Evolutionary conservation across 2,113 vertebrate genomes (phyloP), one percentile per base, ranked within the genome.

Genomic region (Helogale parvula): DNA sequence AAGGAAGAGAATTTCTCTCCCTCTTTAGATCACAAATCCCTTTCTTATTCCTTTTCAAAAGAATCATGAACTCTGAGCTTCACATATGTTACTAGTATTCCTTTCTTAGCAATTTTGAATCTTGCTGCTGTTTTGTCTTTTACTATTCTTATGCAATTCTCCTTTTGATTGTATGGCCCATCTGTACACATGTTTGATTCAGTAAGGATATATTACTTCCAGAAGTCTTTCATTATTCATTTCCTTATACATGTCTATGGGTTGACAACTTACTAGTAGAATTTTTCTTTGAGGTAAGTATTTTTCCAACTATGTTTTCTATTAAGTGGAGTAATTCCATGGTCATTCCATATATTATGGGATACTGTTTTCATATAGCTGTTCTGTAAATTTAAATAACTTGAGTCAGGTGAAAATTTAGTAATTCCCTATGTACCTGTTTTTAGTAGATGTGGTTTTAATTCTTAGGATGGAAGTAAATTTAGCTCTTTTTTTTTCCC

Each of bases 21-120:
- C 1, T 68, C 5, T 84, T 5, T 65, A 82, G 84, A 90, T 80
- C 16, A 93, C 14, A 90, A 66, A 85, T 83, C 38, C 7, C 0
- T 66, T 96, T 88, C 66, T 92, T 4, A 94, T 66, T 35, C 8
- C 33, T 97, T 96, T 83, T 90, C n/a, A 66, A 97, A 96, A 87
- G 76, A 95, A 71, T 74, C 16, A n/a, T 45, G 57, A 45, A 41
- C 33, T 94, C 35, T 84, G 77, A 90, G 9, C 35, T 41, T 86
- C 2, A 60, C 0, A 10, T 8, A 45, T 93, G 79, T 45, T 63
- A 15, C 60, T 54, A 82, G 23, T 35, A 72, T 60, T 91, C 9
- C 54, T 41, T 54, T 68, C 21, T 72, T 68, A 68, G 72, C 47
- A 92, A 93, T 31, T 92, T 41, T 87, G 65, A 80, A 31, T 79